Conservation (phyloP, 2,888 invertebrate species). For the Leucophenga maculata region DNA sequence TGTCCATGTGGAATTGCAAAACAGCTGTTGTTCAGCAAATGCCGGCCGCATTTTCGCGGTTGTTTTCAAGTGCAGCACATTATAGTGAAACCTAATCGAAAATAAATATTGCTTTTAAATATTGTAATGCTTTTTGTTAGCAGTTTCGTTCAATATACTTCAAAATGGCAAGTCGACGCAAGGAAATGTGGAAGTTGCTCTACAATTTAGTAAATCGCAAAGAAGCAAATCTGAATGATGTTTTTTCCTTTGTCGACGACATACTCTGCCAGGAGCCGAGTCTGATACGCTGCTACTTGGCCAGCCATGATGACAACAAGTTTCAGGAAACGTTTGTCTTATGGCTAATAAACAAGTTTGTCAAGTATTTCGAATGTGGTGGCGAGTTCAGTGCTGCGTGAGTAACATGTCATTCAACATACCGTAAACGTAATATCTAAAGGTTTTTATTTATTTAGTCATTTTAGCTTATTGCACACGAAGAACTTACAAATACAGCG, state of each 20-base stretch:
- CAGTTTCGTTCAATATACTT: background rate
- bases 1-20: too few species aligned
- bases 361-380: slow-evolving; percentile 42
- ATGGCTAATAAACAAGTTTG: slow-evolving; percentile 63
- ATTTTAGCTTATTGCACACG: slow-evolving; percentile 50
- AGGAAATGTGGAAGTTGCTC: slow-evolving; percentile 68
- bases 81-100: too few species aligned
- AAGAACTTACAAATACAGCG: slow-evolving; percentile 64
- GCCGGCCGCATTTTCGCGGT: background rate
- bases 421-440: background rate
- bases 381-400: background rate
- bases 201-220: slow-evolving; percentile 64
- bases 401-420: background rate
- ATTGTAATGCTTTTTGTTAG: background rate
- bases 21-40: background rate
- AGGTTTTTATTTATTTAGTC: background rate
- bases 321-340: slow-evolving; percentile 63
- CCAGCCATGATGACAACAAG: slow-evolving; percentile 47
- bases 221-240: slow-evolving; percentile 50
- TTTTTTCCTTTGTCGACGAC: slow-evolving; percentile 60
- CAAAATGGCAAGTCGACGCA: slow-evolving; percentile 61
- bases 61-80: background rate
- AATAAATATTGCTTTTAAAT: background rate
- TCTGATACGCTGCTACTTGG: slow-evolving; percentile 56
- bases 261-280: slow-evolving; percentile 67